Conservation (phyloP, 2,113 vertebrate species). For the Pollimyrus isidori region DNA sequence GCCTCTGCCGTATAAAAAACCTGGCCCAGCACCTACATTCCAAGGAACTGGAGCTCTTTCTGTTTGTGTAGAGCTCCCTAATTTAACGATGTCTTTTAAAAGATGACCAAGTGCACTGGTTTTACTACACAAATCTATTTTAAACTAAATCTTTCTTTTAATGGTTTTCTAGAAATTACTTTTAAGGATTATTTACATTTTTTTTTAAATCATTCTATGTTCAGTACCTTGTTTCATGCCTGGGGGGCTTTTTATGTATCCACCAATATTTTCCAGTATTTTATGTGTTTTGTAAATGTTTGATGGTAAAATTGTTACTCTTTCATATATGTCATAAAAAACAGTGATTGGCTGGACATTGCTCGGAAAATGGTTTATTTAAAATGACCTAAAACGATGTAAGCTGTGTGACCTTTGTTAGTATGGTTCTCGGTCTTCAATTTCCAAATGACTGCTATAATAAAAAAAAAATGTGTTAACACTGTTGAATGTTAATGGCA, state of each 20-base stretch:
- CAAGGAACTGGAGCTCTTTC: conserved; percentile 57
- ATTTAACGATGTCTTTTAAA: conserved; percentile 9
- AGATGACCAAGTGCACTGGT: not conserved
- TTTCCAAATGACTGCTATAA: not conserved
- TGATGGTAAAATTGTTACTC: not conserved
- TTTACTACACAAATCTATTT: not conserved
- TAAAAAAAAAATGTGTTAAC: not conserved
- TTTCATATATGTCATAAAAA: not conserved
- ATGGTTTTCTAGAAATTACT: conserved; percentile 12
- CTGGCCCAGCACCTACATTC: conserved; percentile 65
- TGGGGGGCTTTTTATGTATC: not conserved
- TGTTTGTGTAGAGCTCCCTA: conserved; percentile 48
- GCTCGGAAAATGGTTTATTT: not conserved
- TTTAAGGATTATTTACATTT: conserved; percentile 14
- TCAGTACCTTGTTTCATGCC: not conserved
- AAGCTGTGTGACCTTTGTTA: not conserved
- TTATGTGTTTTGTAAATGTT: not conserved
- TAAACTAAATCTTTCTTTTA: not conserved
- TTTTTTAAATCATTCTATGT: not conserved
- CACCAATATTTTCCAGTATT: not conserved
- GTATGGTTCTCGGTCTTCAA: not conserved
- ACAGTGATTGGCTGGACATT: not conserved
- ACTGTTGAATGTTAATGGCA: not conserved
- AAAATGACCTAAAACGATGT: not conserved
- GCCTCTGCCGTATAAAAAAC: conserved; percentile 61